phyloP scores from a whole-genome alignment of 2,888 invertebrate species.

The Lamellibrachia satsuma region DNA sequence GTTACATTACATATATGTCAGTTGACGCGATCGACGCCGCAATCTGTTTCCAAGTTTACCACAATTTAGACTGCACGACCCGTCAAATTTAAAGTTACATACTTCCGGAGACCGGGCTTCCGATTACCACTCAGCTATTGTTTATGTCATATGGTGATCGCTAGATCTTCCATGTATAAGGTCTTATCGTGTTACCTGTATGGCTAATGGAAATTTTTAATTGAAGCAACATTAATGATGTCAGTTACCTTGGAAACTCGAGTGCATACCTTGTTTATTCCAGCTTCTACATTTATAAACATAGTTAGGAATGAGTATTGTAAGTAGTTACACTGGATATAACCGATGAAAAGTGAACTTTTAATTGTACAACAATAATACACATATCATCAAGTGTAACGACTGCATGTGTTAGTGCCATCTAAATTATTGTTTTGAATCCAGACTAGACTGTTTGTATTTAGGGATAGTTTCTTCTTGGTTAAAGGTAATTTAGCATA shows the following conservation, averaged over 20 bases:
- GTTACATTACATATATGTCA: neutral
- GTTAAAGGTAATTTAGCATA: no score
- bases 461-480: no score
- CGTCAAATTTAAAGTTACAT: neutral
- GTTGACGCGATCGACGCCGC: neutral
- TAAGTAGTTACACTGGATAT: neutral
- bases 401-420: no score
- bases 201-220: neutral
- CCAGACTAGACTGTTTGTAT: no score
- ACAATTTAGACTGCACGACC: neutral
- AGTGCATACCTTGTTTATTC: conserved; percentile 10
- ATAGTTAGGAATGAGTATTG: neutral
- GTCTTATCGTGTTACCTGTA: neutral
- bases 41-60: conserved; percentile 8
- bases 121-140: neutral
- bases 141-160: neutral
- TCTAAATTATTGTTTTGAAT: no score
- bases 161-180: neutral
- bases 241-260: conserved; percentile 4
- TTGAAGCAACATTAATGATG: neutral
- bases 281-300: neutral
- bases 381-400: no score
- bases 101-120: neutral
- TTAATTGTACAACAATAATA: neutral
- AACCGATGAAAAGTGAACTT: neutral